Percentiles rank a stretch among this genome's conserved stretches.
Conservation (phyloP, 2,113 vertebrate species). For the Oenanthe melanoleuca region DNA sequence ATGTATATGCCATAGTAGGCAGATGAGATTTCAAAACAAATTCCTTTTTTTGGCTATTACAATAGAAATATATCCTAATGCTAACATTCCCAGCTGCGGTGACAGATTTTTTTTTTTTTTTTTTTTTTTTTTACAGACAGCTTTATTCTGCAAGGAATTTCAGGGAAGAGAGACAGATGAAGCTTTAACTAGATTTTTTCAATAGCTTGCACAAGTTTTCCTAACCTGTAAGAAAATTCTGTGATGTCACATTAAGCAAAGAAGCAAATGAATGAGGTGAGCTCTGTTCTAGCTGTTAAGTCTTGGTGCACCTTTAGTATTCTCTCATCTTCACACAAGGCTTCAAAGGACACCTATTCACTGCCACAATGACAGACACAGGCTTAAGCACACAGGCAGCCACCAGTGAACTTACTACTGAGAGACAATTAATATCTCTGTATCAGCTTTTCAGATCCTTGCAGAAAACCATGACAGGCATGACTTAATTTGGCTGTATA, state of each 20-base stretch:
- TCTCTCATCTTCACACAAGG: not conserved
- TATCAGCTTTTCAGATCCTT: not conserved
- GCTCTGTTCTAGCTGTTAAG: not conserved
- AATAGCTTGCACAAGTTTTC: not conserved
- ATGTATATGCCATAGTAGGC: not conserved
- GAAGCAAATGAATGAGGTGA: rapidly evolving
- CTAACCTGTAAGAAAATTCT: not conserved
- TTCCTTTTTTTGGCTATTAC: not conserved
- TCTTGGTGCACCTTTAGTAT: not conserved
- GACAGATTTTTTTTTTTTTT: not conserved
- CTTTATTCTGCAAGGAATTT: not conserved
- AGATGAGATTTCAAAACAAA: not conserved
- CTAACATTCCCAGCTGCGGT: not conserved
- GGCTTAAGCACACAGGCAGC: not conserved
- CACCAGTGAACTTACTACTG: not conserved
- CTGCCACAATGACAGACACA: rapidly evolving
- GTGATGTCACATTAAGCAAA: not conserved
- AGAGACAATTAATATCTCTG: not conserved
- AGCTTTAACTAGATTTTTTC: not conserved
- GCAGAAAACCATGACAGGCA: not conserved
- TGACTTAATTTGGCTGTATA: not conserved
- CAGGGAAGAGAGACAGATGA: not conserved
- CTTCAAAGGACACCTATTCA: not conserved
- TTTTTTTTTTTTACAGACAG: not conserved
- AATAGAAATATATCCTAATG: not conserved